These are phyloP conservation scores for Diploscapter pachys DNA, from an alignment of 1,140 invertebrate genomes.

Conservation along the genomic window DNA sequence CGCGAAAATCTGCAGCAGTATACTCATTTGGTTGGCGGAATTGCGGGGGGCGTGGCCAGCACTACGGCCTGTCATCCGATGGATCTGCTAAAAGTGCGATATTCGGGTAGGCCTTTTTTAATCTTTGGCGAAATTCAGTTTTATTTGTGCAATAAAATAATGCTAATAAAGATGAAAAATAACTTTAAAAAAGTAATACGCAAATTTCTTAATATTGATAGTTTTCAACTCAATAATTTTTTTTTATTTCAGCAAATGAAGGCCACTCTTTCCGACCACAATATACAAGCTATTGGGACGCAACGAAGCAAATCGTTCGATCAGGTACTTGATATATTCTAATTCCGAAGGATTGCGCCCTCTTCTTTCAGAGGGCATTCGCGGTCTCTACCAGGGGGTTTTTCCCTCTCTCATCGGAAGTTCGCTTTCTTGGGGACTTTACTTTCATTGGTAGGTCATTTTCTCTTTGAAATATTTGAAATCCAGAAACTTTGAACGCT, in stretches of 20 bases:
- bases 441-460: constrained; percentile 82
- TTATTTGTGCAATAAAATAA: too few species aligned
- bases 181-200: neutral
- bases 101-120: constrained; percentile 63
- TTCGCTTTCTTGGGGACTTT: constrained; percentile 92
- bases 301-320: constrained; percentile 78
- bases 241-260: constrained; percentile 77
- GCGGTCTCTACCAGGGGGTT: constrained; percentile 89
- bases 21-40: constrained; percentile 87
- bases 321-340: constrained; percentile 65
- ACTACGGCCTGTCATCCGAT: constrained; percentile 74
- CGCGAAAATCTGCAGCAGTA: constrained; percentile 61
- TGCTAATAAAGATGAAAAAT: too few species aligned
- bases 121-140: neutral
- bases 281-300: constrained; percentile 80
- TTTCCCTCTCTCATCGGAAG: constrained; percentile 91
- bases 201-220: constrained; percentile 2
- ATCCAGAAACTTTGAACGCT: neutral
- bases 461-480: neutral
- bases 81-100: constrained; percentile 94
- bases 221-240: constrained; percentile 62
- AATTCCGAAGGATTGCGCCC: too few species aligned
- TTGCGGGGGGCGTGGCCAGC: constrained; percentile 87
- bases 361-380: constrained; percentile 66
- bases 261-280: constrained; percentile 73